These are phyloP conservation scores for Pachypanchax playfairii DNA, from an alignment of 2,113 vertebrate species.

Conservation along the genomic window DNA sequence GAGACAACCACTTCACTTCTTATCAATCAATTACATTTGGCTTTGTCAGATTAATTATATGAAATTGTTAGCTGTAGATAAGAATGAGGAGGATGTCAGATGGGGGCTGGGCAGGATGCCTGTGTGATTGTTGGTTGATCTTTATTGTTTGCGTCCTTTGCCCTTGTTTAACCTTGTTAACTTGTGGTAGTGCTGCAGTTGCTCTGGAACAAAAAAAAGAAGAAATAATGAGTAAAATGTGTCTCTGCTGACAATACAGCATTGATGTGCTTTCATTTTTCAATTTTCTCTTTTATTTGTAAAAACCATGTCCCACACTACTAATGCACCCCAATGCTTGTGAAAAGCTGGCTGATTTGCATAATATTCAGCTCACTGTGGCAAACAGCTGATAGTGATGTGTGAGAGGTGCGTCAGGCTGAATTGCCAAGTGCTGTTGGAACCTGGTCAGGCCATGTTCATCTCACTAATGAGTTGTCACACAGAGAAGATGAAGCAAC, in stretches of 20 bases:
- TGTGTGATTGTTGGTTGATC: slow-evolving; percentile 20
- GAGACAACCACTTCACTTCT: slow-evolving; percentile 41
- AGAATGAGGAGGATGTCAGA: slow-evolving; percentile 48
- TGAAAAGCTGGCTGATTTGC: slow-evolving; percentile 75
- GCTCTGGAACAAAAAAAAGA: not conserved
- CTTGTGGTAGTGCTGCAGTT: slow-evolving; percentile 10
- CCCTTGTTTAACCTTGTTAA: slow-evolving; percentile 50
- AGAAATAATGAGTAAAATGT: not conserved
- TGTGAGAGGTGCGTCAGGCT: slow-evolving; percentile 76
- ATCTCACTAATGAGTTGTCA: slow-evolving; percentile 82
- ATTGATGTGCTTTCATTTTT: not conserved
- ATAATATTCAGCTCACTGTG: slow-evolving; percentile 72
- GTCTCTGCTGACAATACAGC: not conserved
- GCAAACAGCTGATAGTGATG: slow-evolving; percentile 81
- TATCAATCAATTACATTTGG: slow-evolving; percentile 80
- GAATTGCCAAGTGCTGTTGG: slow-evolving; percentile 77
- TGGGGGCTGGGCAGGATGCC: slow-evolving; percentile 26
- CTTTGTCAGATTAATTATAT: slow-evolving; percentile 78
- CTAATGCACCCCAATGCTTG: slow-evolving; percentile 38
- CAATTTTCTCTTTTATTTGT: slow-evolving; percentile 9
- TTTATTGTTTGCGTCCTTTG: slow-evolving; percentile 20
- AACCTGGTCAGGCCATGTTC: slow-evolving; percentile 72
- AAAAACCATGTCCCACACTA: not conserved
- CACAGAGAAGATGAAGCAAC: slow-evolving; percentile 71
- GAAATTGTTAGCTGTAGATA: slow-evolving; percentile 74